Base-by-base conservation (phyloP, 2,797 vertebrate genomes). In the Sebastes cheni region DNA sequence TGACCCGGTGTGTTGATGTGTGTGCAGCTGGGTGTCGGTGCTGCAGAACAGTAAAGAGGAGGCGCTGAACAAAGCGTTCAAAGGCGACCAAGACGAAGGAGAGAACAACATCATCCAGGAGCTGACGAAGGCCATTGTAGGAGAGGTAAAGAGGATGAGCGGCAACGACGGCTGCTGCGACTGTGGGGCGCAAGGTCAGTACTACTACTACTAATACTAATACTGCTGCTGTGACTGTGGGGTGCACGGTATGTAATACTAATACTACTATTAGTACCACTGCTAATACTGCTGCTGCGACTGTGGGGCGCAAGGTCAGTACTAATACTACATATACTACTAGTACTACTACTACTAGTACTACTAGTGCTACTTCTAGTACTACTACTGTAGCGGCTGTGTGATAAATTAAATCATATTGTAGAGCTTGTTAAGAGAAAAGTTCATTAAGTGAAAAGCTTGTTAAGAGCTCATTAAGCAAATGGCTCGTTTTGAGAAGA, bases 51-150 rank as follows among this genome's bases (percentile, higher is more conserved):
- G 90, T 7, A 88, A 80, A 36, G 88, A 92, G 74, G 90, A 91
- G 74, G 91, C 88, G 1, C 66, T 91, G 61, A 98, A 97, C 91
- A 97, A 96, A 94, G 97, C 98, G 0, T 99, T 99, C 72, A 97
- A 98, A 93, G 98, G 98, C 5, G 97, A 97, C 54, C 97, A 97
- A 93, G 95, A 93, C 4, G 96, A 97, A 14, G 94, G 91, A 0
- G 98, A 99, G 90, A 98, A 98, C 93, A 99, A 99, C 95, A 99
- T 99, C 27, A 96, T 99, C 10, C 97, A 99, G 87, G 98, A 99
- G 82, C 95, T 99, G 88, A 99, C 97, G 60, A 97, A 97, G 86
- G 97, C 98, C 92, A 99, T 99, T 79, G 98, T 99, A 42, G 94
- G 84, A 0, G 98, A 99, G 90, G 97, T 99, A 88, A 97, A 97